A percentile compares a stretch with the other conserved stretches of the same genome.
These are phyloP conservation scores for Agelastica alni DNA, from an alignment of 2,888 invertebrate genomes.

Conservation along the genomic window DNA sequence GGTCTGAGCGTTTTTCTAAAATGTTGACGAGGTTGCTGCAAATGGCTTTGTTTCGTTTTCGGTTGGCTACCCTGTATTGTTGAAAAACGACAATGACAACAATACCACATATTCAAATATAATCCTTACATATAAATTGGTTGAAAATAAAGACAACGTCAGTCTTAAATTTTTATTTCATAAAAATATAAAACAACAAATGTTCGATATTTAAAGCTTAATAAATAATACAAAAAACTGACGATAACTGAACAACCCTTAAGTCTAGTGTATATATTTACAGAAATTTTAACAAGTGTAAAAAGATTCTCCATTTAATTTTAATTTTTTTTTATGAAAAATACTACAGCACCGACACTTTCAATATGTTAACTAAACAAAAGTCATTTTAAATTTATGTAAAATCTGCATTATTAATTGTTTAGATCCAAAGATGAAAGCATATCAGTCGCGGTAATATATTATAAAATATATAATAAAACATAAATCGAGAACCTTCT, in stretches of 20 bases:
- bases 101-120: neutral
- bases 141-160: no score
- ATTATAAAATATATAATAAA: neutral
- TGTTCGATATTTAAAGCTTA: conserved; percentile 1
- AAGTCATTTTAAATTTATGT: neutral
- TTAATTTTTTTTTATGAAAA: no score
- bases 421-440: neutral
- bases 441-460: no score
- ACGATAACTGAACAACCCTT: conserved; percentile 37
- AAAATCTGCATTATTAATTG: neutral
- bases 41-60: no score
- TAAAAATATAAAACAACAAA: conserved; percentile 27
- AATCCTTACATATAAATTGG: no score
- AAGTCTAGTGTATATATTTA: conserved; percentile 30
- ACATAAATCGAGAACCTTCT: conserved; percentile 4
- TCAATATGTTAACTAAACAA: no score
- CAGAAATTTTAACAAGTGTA: conserved; percentile 40
- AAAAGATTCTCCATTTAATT: no score
- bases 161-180: conserved; percentile 5
- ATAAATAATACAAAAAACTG: conserved; percentile 11
- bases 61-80: neutral
- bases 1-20: no score
- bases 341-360: no score
- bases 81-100: neutral
- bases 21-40: no score